Evolutionary conservation across 2,888 invertebrate species (phyloP).

Genomic region (Ophioninae sp.): DNA sequence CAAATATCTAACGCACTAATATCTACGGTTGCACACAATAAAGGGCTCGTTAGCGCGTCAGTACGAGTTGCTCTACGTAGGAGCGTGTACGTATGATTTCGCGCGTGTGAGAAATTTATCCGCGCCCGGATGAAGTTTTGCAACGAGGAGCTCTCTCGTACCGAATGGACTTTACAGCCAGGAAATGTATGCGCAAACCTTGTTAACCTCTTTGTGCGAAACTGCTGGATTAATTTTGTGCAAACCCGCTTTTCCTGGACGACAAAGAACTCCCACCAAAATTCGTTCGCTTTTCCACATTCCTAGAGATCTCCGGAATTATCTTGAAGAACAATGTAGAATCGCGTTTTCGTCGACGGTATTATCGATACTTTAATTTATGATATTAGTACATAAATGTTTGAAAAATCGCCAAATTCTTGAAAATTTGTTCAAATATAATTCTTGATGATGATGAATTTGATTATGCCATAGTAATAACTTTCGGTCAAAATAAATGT

Average conservation of each 20-base stretch:
- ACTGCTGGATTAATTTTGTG: constrained; percentile 44
- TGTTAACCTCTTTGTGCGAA: constrained; percentile 20
- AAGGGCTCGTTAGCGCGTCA: constrained; percentile 53
- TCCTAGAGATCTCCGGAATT: no score
- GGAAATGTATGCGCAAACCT: constrained; percentile 3
- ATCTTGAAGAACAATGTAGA: no score
- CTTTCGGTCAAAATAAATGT: no score
- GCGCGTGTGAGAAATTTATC: not conserved
- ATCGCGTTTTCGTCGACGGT: no score
- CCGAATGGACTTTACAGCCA: constrained; percentile 38
- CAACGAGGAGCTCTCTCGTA: constrained; percentile 29
- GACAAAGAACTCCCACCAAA: not conserved
- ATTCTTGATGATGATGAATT: no score
- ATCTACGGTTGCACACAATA: constrained; percentile 23
- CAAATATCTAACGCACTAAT: not conserved
- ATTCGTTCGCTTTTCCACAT: constrained; percentile 2
- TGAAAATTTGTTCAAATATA: no score
- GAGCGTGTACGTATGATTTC: constrained; percentile 36
- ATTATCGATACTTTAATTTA: no score
- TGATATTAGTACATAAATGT: no score
- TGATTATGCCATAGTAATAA: no score
- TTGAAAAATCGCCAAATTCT: no score
- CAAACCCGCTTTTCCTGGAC: not conserved
- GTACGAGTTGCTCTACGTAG: constrained; percentile 14
- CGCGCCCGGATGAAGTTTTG: constrained; percentile 6